Evolutionary conservation across 2,888 invertebrate species (phyloP).

Genomic region (Scaptomyza polygonia): DNA sequence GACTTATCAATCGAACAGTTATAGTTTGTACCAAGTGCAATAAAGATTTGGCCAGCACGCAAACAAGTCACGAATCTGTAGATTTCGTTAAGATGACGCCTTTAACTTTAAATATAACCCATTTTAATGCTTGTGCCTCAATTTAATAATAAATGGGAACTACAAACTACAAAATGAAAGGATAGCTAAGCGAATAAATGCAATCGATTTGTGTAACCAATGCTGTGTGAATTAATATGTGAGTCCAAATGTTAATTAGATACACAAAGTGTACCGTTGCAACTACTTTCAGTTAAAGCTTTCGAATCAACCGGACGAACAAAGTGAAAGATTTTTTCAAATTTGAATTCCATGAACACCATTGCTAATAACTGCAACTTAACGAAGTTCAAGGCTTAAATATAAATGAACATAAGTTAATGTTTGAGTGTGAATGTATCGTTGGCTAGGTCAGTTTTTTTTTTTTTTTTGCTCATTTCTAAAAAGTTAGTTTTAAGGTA

Average conservation of each 20-base stretch:
- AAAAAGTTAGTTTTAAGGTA: too few species aligned
- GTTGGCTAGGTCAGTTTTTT: slow-evolving; percentile 29
- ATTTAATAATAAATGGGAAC: slow-evolving; percentile 39
- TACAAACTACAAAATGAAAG: slow-evolving; percentile 27
- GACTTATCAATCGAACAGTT: slow-evolving; percentile 71
- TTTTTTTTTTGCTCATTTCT: not conserved
- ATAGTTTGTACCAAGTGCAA: slow-evolving; percentile 41
- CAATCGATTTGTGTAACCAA: slow-evolving; percentile 29
- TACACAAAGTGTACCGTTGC: slow-evolving; percentile 6
- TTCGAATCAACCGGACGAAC: slow-evolving; percentile 8
- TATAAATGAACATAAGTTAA: not conserved
- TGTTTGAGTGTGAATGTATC: not conserved
- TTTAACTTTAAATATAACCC: slow-evolving; percentile 65
- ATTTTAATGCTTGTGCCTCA: slow-evolving; percentile 37
- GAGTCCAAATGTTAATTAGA: slow-evolving; percentile 25
- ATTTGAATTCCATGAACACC: not conserved
- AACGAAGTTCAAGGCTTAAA: not conserved
- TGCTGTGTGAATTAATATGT: not conserved
- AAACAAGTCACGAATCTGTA: slow-evolving; percentile 68
- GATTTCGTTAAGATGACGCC: slow-evolving; percentile 47
- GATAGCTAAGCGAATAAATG: slow-evolving; percentile 33
- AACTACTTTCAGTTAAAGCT: slow-evolving; percentile 12
- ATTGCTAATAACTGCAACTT: not conserved
- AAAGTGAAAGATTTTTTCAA: slow-evolving; percentile 1
- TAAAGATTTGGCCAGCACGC: slow-evolving; percentile 59